Base-by-base conservation (phyloP, 30 jellyfish, hydroid and myxozoan genomes). In the Chironex yamaguchii region DNA sequence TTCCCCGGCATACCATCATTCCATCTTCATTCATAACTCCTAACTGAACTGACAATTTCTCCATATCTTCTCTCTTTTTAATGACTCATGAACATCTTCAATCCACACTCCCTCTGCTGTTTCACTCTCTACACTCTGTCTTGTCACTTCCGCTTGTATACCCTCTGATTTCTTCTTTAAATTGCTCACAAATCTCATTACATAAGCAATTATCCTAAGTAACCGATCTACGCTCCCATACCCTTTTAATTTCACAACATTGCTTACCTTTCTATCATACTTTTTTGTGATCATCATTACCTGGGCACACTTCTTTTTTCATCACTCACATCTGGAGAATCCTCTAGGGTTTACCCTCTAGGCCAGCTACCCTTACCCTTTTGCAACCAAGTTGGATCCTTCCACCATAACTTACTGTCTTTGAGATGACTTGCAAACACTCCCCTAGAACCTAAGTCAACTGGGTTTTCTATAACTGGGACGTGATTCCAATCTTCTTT, bases 131-230 rank as follows among this genome's bases (percentile, higher is more conserved):
- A 77, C 89, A 77, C 89, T 52, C 63, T 53, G 30, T 51, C 65
- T 36, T 52, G 70, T 29, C 24, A 34, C 52, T 11, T 77, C 35
- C 36, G 35, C 29, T 49, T 28, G 62, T 35, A 29, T 34, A 54
- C 31, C 32, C 48, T 17, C 91, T 32, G 36, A 48, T 36, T 48
- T 81, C 22, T 29, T 34, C 77, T 81, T 66, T 76, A 81, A n/a
- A 66, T 66, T 81, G 76, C 53, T 20, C 23, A 81, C 32, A 49
- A 81, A 81, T 81, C 91, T 81, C 67, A 29, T 23, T 22, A 67
- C 91, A 81, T 34, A 64, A 13, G 91, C 91, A 0, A 85, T 81
- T 3, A 81, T 85, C 52, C 79, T 65, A 23, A 81, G 91, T 24
- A 81, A 31, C 22, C 34, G 67, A 2, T 62, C 82, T 29, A 49